These are phyloP conservation scores for Coregonus clupeaformis DNA, from an alignment of 2,113 vertebrate genomes.

Conservation along the genomic window DNA sequence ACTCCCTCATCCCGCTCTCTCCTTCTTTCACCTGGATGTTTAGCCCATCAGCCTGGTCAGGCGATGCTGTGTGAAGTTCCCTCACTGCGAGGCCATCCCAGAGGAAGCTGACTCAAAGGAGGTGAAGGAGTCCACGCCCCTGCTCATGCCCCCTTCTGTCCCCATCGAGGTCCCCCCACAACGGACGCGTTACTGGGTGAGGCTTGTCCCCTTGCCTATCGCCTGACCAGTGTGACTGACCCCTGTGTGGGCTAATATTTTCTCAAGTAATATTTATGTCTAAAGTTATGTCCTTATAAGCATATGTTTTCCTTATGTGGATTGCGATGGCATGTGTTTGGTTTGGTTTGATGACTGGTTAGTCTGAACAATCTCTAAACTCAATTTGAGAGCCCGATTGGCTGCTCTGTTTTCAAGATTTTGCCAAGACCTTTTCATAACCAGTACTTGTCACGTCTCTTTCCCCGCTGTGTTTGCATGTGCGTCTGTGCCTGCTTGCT, in stretches of 20 bases:
- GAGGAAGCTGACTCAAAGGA: conserved; percentile 46
- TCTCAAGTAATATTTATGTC: no score
- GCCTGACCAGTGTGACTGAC: no score
- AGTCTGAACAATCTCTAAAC: no score
- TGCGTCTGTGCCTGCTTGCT: not conserved
- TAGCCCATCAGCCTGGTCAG: conserved; percentile 56
- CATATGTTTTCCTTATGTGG: not conserved
- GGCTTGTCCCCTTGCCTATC: not conserved
- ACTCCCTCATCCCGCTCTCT: not conserved
- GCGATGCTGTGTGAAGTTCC: conserved; percentile 44
- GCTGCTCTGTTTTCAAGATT: no score
- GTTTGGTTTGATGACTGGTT: not conserved
- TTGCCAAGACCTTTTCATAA: not conserved
- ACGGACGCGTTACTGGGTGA: conserved; percentile 64
- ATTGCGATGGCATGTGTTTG: not conserved
- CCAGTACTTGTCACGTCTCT: not conserved
- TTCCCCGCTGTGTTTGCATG: not conserved
- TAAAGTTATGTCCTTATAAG: no score
- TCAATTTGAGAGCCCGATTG: no score
- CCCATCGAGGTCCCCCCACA: conserved; percentile 21
- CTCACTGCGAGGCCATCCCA: conserved; percentile 32
- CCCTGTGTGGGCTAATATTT: conserved; percentile 41
- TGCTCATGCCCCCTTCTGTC: conserved; percentile 54
- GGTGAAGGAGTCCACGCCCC: conserved; percentile 46
- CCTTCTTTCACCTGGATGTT: not conserved